Evolutionary conservation across 2,113 vertebrate species (phyloP).

Genomic region (Misgurnus anguillicaudatus): DNA sequence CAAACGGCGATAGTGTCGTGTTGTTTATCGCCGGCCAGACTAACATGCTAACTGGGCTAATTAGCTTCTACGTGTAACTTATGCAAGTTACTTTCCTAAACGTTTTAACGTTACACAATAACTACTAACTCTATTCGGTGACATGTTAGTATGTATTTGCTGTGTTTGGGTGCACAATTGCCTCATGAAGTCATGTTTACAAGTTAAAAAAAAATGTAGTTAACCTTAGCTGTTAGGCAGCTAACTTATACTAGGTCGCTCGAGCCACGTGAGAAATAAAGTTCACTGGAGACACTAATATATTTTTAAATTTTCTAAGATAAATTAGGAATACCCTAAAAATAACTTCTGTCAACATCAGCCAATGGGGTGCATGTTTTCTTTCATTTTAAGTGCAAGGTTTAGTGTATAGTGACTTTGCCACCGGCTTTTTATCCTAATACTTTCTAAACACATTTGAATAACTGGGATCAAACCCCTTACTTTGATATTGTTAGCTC

Average conservation of each 20-base stretch:
- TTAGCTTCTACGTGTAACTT: background rate
- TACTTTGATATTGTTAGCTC: too few relatives aligned
- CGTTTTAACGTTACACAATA: too few relatives aligned
- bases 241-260: background rate
- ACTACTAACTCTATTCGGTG: background rate
- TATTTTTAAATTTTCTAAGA: background rate
- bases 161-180: background rate
- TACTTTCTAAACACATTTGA: too few relatives aligned
- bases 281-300: background rate
- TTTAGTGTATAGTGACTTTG: too few relatives aligned
- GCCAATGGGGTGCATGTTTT: background rate
- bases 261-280: background rate
- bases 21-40: background rate
- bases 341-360: background rate
- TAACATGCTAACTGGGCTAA: background rate
- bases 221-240: background rate
- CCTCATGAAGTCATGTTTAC: conserved; percentile 6
- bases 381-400: too few relatives aligned
- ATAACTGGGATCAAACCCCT: too few relatives aligned
- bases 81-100: background rate
- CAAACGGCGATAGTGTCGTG: background rate
- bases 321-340: background rate
- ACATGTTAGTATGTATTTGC: background rate
- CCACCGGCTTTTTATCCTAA: too few relatives aligned
- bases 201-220: background rate